Percentiles rank a stretch among this genome's conserved stretches.
These are phyloP conservation scores for Ptychobarbus kaznakovi DNA, from an alignment of 2,797 vertebrate species.

Conservation along the genomic window DNA sequence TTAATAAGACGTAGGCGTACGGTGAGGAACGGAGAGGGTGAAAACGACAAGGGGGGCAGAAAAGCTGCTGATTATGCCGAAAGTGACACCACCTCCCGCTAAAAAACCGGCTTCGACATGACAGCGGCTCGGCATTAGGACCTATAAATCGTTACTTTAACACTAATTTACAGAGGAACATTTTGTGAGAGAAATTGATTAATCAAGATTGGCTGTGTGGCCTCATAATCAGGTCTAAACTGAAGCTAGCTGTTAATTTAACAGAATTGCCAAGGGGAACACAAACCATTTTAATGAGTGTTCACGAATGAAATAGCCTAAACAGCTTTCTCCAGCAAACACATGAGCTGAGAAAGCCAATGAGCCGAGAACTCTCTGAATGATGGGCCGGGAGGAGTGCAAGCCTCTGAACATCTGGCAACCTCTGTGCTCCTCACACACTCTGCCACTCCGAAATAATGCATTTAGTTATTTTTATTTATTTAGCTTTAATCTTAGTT, in stretches of 20 bases:
- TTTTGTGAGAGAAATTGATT: slow-evolving; percentile 83
- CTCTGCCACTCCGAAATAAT: slow-evolving; percentile 60
- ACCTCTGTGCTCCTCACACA: slow-evolving; percentile 82
- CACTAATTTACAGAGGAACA: slow-evolving; percentile 80
- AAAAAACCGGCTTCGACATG: slow-evolving; percentile 84
- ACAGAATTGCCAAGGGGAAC: slow-evolving; percentile 83
- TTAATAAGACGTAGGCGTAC: slow-evolving; percentile 85
- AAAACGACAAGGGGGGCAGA: slow-evolving; percentile 74
- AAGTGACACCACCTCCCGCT: slow-evolving; percentile 81
- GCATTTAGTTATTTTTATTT: slow-evolving; percentile 56
- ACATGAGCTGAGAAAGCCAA: slow-evolving; percentile 79
- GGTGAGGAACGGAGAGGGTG: slow-evolving; percentile 75
- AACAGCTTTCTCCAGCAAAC: slow-evolving; percentile 82
- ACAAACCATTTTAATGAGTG: slow-evolving; percentile 89
- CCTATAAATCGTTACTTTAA: slow-evolving; percentile 83
- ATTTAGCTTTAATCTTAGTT: slow-evolving; percentile 64
- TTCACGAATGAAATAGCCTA: slow-evolving; percentile 84
- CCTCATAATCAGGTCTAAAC: slow-evolving; percentile 86
- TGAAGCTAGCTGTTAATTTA: slow-evolving; percentile 83
- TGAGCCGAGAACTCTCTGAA: slow-evolving; percentile 79
- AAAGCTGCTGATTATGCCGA: slow-evolving; percentile 87
- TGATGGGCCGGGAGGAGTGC: slow-evolving; percentile 73
- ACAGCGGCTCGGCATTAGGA: slow-evolving; percentile 84
- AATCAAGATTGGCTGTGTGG: slow-evolving; percentile 82
- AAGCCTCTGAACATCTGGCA: slow-evolving; percentile 83